phyloP scores from a whole-genome alignment of 2,113 vertebrate species.

The Hepsetus odoe region DNA sequence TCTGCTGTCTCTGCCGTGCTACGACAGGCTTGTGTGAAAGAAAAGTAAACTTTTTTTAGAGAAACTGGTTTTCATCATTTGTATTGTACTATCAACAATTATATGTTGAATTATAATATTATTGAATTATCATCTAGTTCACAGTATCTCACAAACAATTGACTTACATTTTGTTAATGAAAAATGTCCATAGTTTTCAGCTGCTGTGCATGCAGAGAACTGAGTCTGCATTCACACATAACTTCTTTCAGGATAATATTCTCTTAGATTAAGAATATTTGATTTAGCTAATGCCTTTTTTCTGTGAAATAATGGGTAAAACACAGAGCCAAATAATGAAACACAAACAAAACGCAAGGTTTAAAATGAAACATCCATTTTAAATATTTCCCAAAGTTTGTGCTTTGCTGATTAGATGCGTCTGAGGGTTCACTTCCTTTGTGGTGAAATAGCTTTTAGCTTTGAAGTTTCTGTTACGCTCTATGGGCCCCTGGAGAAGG shows the following conservation, averaged over 20 bases:
- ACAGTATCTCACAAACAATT: conserved; percentile 28
- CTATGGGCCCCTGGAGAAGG: conserved; percentile 35
- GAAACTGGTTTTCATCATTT: not conserved
- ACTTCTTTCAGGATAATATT: conserved; percentile 19
- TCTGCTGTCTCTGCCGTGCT: not conserved
- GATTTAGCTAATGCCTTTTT: conserved; percentile 10
- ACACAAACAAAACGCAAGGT: not conserved
- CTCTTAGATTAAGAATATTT: conserved; percentile 4
- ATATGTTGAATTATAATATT: too few relatives aligned
- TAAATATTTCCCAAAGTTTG: conserved; percentile 48
- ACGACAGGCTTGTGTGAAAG: conserved; percentile 4
- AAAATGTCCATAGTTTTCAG: conserved; percentile 25
- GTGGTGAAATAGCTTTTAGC: conserved; percentile 27
- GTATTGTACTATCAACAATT: too few relatives aligned
- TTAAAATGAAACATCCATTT: conserved; percentile 26
- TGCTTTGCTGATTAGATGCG: conserved; percentile 51
- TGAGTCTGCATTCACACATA: conserved; percentile 42
- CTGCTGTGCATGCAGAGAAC: conserved; percentile 41
- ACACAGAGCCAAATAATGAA: not conserved
- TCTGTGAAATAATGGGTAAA: conserved; percentile 4
- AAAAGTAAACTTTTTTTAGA: not conserved
- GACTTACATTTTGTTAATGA: conserved; percentile 12
- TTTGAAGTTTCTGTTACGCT: conserved; percentile 41
- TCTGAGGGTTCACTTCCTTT: conserved; percentile 26
- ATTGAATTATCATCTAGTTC: conserved; percentile 19